phyloP scores from a whole-genome alignment of 2,797 vertebrate genomes.

The Channa striata region DNA sequence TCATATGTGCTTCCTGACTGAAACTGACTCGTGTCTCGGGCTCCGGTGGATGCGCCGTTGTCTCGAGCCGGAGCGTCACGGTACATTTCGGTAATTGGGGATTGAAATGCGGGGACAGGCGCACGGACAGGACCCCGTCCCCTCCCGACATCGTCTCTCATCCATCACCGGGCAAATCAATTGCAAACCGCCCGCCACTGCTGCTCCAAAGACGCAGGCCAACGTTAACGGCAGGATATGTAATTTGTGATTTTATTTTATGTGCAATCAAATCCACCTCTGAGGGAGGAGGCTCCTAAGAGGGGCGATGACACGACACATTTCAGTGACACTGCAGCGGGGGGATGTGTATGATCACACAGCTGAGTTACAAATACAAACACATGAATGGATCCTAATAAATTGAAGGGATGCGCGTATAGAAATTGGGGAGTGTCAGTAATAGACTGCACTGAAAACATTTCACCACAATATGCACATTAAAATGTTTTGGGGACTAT shows the following conservation, averaged over 20 bases:
- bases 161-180: slow-evolving; percentile 82
- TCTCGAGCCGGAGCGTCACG: slow-evolving; percentile 73
- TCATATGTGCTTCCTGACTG: slow-evolving; percentile 22
- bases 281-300: slow-evolving; percentile 30
- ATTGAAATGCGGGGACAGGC: slow-evolving; percentile 72
- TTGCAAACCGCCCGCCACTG: slow-evolving; percentile 53
- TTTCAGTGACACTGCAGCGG: slow-evolving; percentile 56
- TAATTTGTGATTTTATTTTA: slow-evolving; percentile 64
- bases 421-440: background rate
- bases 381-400: background rate
- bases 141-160: slow-evolving; percentile 59
- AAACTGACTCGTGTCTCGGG: slow-evolving; percentile 49
- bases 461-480: background rate
- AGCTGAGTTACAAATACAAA: background rate
- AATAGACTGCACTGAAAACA: background rate
- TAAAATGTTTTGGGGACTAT: background rate
- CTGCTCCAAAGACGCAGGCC: slow-evolving; percentile 39
- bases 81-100: slow-evolving; percentile 80
- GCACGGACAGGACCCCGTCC: slow-evolving; percentile 56
- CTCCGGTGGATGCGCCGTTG: slow-evolving; percentile 53
- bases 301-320: slow-evolving; percentile 74
- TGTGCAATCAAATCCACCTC: slow-evolving; percentile 60
- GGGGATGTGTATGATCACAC: slow-evolving; percentile 8
- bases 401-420: background rate
- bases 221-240: slow-evolving; percentile 55